These are phyloP conservation scores for Melopsittacus undulatus DNA, from an alignment of 2,797 vertebrate genomes.

Conservation along the genomic window DNA sequence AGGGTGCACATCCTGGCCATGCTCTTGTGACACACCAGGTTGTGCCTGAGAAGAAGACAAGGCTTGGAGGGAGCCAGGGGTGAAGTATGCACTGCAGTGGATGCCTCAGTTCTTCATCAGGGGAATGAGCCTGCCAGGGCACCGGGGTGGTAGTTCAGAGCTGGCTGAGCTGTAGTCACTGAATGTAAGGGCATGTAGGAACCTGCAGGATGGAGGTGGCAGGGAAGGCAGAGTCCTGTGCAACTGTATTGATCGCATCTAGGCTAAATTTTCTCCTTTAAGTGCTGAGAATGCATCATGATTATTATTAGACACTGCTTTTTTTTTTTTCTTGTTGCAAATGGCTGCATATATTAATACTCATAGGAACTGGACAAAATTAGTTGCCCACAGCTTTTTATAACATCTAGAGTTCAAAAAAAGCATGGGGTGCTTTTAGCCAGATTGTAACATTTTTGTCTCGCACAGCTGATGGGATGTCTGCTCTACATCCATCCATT, in stretches of 20 bases:
- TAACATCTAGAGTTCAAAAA: background rate
- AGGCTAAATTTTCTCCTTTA: background rate
- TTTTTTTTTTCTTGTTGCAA: background rate
- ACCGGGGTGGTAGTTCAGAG: background rate
- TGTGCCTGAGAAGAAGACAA: background rate
- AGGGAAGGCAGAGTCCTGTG: background rate
- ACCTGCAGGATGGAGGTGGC: background rate
- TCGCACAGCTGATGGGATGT: background rate
- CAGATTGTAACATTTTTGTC: conserved; percentile 35
- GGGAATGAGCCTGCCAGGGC: background rate
- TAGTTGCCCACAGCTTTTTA: background rate
- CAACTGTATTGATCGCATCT: background rate
- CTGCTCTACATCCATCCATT: conserved; percentile 22
- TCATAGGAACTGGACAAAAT: background rate
- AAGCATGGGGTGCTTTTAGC: conserved; percentile 6
- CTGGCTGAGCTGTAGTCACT: background rate
- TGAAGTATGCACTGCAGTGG: background rate
- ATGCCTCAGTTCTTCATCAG: fast-evolving
- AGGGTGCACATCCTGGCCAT: background rate
- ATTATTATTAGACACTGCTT: conserved; percentile 23
- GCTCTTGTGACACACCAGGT: background rate
- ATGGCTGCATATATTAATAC: background rate
- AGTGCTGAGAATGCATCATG: background rate
- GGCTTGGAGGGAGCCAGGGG: background rate
- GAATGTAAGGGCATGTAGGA: background rate